Evolutionary conservation across 2,888 invertebrate species (phyloP).

Genomic region (Zaprionus lineosus): DNA sequence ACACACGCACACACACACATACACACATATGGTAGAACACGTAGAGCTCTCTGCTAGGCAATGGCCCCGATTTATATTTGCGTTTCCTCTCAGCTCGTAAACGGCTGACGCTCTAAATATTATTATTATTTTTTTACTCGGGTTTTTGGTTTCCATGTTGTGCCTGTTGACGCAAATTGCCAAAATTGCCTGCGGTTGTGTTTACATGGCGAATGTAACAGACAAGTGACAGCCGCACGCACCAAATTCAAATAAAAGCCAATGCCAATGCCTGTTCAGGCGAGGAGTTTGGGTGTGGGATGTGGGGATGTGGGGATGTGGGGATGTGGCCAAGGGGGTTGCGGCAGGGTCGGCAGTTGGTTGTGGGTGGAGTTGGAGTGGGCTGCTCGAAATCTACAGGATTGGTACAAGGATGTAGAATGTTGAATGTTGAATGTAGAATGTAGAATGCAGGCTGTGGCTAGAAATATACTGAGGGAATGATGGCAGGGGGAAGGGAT

Average conservation of each 20-base stretch:
- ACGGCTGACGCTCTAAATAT: constrained; percentile 16
- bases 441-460: not conserved
- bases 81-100: constrained; percentile 40
- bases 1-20: no score
- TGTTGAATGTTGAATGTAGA: constrained; percentile 8
- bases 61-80: constrained; percentile 28
- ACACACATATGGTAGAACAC: no score
- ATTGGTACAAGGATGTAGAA: constrained; percentile 19
- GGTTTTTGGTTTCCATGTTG: constrained; percentile 41
- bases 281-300: no score
- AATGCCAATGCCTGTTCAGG: constrained; percentile 62
- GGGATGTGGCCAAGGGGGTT: not conserved
- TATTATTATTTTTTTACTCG: constrained; percentile 12
- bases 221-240: constrained; percentile 79
- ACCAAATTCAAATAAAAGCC: constrained; percentile 78
- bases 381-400: constrained; percentile 9
- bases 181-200: constrained; percentile 79
- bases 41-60: constrained; percentile 13
- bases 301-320: no score
- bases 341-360: not conserved
- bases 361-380: not conserved
- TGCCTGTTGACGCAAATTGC: constrained; percentile 78
- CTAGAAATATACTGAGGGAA: no score
- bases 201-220: constrained; percentile 78
- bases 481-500: not conserved